Percentiles rank a stretch among this genome's conserved stretches.
phyloP scores from a whole-genome alignment of 2,888 invertebrate species.

The Copidosoma aretas region DNA sequence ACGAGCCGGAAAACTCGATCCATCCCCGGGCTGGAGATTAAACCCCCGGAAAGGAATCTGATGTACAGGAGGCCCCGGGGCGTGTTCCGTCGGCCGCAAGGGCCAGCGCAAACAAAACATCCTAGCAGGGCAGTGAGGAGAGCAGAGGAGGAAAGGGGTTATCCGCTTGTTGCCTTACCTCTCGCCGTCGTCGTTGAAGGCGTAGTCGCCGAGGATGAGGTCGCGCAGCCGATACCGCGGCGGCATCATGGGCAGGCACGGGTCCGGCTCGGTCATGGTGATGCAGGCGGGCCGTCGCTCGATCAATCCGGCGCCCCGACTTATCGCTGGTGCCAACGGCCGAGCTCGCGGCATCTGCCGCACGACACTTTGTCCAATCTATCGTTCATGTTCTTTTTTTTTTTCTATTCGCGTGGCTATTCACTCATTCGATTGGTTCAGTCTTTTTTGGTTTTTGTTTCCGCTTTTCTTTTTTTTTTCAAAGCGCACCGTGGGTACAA shows the following conservation, averaged over 20 bases:
- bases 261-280: conserved; percentile 60
- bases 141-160: background rate
- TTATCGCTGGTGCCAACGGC: background rate
- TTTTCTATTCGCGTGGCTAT: background rate
- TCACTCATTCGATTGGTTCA: background rate
- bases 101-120: conserved; percentile 1
- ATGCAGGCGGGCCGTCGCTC: background rate
- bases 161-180: conserved; percentile 66
- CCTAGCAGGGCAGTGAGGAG: background rate
- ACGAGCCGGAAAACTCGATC: too few relatives aligned
- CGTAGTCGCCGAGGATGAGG: conserved; percentile 78
- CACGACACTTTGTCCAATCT: background rate
- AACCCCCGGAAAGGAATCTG: too few relatives aligned
- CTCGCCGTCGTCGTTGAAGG: conserved; percentile 79
- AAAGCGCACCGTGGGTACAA: too few relatives aligned
- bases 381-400: background rate
- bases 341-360: conserved; percentile 4
- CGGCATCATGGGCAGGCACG: conserved; percentile 63
- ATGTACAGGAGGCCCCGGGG: background rate
- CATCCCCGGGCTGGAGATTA: too few relatives aligned
- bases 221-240: conserved; percentile 79
- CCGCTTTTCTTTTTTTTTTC: background rate
- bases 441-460: background rate
- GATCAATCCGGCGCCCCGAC: conserved; percentile 14
- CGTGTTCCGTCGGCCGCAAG: too few relatives aligned